A percentile compares a stretch with the other conserved stretches of the same genome.
Evolutionary conservation across 2,797 vertebrate genomes (phyloP).

Genomic region (Cetoscarus ocellatus): DNA sequence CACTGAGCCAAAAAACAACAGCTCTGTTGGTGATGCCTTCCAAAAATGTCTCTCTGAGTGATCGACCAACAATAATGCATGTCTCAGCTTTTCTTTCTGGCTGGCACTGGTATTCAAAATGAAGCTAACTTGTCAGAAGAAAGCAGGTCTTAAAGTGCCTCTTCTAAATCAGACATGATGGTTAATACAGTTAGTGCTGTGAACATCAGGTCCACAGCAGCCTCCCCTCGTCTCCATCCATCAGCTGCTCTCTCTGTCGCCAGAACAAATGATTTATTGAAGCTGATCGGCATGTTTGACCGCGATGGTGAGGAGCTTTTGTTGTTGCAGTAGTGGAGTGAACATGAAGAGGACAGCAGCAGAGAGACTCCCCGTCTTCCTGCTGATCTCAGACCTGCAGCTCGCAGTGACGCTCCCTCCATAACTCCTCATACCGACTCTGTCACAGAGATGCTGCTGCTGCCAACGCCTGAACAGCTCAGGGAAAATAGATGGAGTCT

Average conservation of each 20-base stretch:
- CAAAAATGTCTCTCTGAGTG: no score
- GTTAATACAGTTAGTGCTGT: no score
- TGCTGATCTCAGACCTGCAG: conserved; percentile 63
- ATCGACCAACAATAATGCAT: no score
- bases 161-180: no score
- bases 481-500: conserved; percentile 65
- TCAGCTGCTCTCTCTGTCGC: conserved; percentile 56
- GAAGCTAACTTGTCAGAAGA: no score
- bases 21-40: no score
- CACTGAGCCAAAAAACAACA: no score
- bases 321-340: conserved; percentile 29
- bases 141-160: no score
- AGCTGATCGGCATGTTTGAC: conserved; percentile 74
- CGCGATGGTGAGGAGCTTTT: conserved; percentile 64
- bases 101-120: no score
- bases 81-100: no score
- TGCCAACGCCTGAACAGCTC: conserved; percentile 56
- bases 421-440: conserved; percentile 84
- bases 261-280: conserved; percentile 78
- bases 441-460: conserved; percentile 68
- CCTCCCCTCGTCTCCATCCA: no score
- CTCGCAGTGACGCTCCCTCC: conserved; percentile 71
- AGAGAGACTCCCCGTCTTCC: conserved; percentile 55
- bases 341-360: conserved; percentile 65
- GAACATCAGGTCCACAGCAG: no score